These are phyloP conservation scores for Tipula lateralis DNA, from an alignment of 2,888 invertebrate species.

Conservation along the genomic window DNA sequence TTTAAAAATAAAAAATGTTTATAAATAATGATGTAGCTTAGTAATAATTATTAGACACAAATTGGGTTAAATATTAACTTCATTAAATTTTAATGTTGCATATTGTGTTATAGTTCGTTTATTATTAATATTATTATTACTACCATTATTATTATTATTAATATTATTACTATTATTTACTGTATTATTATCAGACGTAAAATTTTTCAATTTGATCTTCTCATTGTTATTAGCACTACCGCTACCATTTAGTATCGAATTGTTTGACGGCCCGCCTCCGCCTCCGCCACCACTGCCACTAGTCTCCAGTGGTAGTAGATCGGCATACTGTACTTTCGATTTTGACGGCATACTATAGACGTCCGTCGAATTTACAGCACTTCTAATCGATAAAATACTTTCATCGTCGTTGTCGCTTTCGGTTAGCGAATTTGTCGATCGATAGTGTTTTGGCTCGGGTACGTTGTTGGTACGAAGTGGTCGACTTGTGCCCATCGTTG, in stretches of 20 bases:
- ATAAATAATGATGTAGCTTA: neutral
- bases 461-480: neutral
- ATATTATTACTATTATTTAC: neutral
- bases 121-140: constrained; percentile 31
- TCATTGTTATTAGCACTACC: constrained; percentile 28
- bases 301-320: constrained; percentile 29
- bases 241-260: neutral
- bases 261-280: neutral
- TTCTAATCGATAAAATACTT: neutral
- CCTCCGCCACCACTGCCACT: neutral
- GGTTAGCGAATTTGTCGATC: neutral
- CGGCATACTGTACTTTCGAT: constrained; percentile 31
- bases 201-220: constrained; percentile 28
- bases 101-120: constrained; percentile 55
- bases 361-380: neutral
- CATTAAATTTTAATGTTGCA: constrained; percentile 62
- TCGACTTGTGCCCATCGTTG: constrained; percentile 33
- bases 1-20: neutral
- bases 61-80: constrained; percentile 47
- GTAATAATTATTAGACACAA: neutral
- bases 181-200: neutral
- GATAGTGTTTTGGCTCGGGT: neutral
- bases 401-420: constrained; percentile 2
- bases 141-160: constrained; percentile 31
- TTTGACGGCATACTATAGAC: neutral